phyloP scores from a whole-genome alignment of 1,140 invertebrate species.

The Drosophila varians region DNA sequence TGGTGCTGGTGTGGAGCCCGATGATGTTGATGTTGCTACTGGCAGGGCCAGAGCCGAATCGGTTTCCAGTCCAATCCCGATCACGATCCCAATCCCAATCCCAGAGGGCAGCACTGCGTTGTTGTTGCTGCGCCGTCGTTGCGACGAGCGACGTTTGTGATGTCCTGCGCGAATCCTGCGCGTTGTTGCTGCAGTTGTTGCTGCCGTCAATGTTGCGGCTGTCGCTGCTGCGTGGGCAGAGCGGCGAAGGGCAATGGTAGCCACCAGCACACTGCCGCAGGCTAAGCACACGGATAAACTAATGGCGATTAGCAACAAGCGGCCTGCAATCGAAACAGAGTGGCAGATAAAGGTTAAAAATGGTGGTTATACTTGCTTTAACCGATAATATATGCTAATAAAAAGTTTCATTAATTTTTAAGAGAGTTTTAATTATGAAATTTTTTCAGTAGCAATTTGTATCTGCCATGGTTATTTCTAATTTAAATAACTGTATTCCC shows the following conservation, averaged over 20 bases:
- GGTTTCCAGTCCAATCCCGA: conserved; percentile 32
- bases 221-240: conserved; percentile 42
- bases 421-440: too few relatives aligned
- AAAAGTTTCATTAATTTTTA: too few relatives aligned
- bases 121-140: conserved; percentile 58
- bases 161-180: conserved; percentile 64
- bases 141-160: conserved; percentile 60
- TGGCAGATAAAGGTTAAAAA: conserved; percentile 4
- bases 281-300: conserved; percentile 73
- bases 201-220: conserved; percentile 7
- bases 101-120: conserved; percentile 48
- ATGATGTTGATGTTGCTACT: conserved; percentile 59
- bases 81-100: conserved; percentile 40
- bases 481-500: conserved; percentile 37
- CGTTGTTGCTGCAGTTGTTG: conserved; percentile 38
- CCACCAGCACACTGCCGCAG: conserved; percentile 73
- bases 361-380: too few relatives aligned
- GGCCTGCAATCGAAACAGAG: conserved; percentile 46
- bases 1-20: conserved; percentile 30
- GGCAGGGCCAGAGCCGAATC: conserved; percentile 80
- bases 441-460: too few relatives aligned
- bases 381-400: too few relatives aligned
- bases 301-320: conserved; percentile 72
- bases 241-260: conserved; percentile 65
- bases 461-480: conserved; percentile 14